Evolutionary conservation across 2,888 invertebrate genomes (phyloP).

Genomic region (Spisula subtruncata): DNA sequence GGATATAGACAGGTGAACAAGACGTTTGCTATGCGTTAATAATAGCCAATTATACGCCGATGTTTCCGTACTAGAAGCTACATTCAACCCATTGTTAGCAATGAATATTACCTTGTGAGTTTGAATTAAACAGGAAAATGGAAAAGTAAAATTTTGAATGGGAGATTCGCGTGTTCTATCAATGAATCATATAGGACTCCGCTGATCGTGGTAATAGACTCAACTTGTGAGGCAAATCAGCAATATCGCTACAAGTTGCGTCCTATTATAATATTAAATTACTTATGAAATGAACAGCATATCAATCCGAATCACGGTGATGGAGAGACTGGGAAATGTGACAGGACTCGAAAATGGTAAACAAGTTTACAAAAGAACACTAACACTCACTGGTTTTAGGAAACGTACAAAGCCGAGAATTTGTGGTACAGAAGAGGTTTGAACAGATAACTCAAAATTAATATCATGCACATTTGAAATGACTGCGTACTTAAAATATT

Average conservation of each 20-base stretch:
- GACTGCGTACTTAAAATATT: too few species aligned
- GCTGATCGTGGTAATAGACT: not conserved
- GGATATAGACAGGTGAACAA: slow-evolving; percentile 58
- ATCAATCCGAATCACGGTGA: not conserved
- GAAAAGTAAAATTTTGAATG: slow-evolving; percentile 39
- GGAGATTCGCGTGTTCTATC: slow-evolving; percentile 16
- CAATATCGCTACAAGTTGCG: not conserved
- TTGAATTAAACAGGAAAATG: slow-evolving; percentile 42
- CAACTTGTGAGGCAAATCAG: slow-evolving; percentile 51
- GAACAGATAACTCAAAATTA: too few species aligned
- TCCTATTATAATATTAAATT: not conserved
- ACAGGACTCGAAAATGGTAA: too few species aligned
- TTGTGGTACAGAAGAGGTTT: too few species aligned
- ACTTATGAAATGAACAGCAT: not conserved
- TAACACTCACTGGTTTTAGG: too few species aligned
- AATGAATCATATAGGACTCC: slow-evolving; percentile 32
- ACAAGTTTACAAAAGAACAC: too few species aligned
- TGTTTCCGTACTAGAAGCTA: slow-evolving; percentile 34
- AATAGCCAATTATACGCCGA: slow-evolving; percentile 49
- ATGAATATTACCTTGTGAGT: slow-evolving; percentile 21
- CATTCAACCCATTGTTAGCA: slow-evolving; percentile 35
- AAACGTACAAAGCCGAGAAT: too few species aligned
- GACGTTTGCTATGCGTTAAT: slow-evolving; percentile 32
- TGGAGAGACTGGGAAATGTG: too few species aligned
- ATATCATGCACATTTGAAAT: too few species aligned